These are phyloP conservation scores for Andrena dorsata DNA, from an alignment of 2,888 invertebrate genomes.

Conservation along the genomic window DNA sequence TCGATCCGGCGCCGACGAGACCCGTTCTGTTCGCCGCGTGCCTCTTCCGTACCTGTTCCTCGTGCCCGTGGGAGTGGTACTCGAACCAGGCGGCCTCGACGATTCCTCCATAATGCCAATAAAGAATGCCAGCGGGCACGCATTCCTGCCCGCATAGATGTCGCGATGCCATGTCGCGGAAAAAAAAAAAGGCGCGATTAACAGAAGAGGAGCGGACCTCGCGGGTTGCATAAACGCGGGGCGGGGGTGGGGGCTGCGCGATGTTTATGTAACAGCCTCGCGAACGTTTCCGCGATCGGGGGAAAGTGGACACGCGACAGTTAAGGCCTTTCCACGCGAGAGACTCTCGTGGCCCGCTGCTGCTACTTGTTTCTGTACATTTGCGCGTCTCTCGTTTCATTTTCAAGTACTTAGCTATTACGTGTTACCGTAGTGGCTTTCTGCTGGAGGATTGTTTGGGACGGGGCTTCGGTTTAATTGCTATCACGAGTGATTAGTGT, in stretches of 20 bases:
- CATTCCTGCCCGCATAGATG: conserved; percentile 69
- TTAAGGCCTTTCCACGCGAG: neutral
- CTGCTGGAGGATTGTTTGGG: too few species aligned
- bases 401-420: too few species aligned
- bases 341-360: neutral
- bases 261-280: conserved; percentile 18
- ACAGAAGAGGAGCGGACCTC: conserved; percentile 4
- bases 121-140: conserved; percentile 72
- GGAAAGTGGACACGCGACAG: neutral
- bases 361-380: neutral
- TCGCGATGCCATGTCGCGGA: conserved; percentile 55
- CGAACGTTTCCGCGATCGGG: conserved; percentile 40
- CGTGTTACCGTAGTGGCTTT: too few species aligned
- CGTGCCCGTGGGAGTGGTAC: conserved; percentile 74
- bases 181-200: conserved; percentile 42
- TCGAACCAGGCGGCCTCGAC: conserved; percentile 79
- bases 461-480: too few species aligned
- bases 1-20: conserved; percentile 28
- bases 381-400: too few species aligned
- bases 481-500: too few species aligned
- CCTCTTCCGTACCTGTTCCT: conserved; percentile 69
- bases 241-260: neutral
- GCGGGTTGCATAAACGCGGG: conserved; percentile 57
- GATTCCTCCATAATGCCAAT: conserved; percentile 75
- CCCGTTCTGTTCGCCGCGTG: conserved; percentile 44